A percentile compares a stretch with the other conserved stretches of the same genome.
Conservation (phyloP, 2,113 vertebrate species). For the Phylloscopus trochilus region DNA sequence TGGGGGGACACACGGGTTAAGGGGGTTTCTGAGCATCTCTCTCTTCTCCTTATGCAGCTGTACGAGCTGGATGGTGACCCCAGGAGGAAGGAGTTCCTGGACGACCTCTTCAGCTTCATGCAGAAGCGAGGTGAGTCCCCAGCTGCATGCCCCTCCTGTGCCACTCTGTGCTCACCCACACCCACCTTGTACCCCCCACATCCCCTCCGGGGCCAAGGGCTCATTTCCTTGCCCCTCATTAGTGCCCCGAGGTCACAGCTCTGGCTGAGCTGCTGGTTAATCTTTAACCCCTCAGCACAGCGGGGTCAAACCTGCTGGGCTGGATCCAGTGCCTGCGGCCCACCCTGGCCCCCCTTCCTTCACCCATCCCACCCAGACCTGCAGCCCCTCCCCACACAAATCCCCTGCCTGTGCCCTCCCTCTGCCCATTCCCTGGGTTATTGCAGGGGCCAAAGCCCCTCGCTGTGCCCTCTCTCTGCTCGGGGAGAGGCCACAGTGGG, state of each 20-base stretch:
- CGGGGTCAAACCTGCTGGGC: not conserved
- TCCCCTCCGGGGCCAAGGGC: constrained; percentile 12
- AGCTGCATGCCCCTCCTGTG: rapidly evolving
- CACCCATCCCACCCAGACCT: not conserved
- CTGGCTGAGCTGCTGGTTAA: not conserved
- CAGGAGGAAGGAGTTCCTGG: constrained; percentile 95
- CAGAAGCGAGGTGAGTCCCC: constrained; percentile 89
- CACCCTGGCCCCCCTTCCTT: not conserved
- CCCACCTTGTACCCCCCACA: not conserved
- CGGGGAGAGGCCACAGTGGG: rapidly evolving
- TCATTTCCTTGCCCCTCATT: constrained; percentile 36
- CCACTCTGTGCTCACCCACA: not conserved
- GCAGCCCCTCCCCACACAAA: not conserved
- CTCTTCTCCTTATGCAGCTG: constrained; percentile 69
- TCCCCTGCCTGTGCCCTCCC: rapidly evolving
- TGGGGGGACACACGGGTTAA: rapidly evolving
- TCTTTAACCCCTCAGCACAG: constrained; percentile 29
- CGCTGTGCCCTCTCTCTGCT: not conserved
- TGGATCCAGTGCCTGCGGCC: not conserved
- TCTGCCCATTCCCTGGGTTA: not conserved
- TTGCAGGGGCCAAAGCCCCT: not conserved
- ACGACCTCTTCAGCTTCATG: constrained; percentile 97
- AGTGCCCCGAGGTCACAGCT: not conserved
- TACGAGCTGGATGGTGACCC: constrained; percentile 94
- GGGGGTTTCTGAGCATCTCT: not conserved